Base-by-base conservation (phyloP, 2,113 vertebrate species). In the Hiodon tergisus region DNA sequence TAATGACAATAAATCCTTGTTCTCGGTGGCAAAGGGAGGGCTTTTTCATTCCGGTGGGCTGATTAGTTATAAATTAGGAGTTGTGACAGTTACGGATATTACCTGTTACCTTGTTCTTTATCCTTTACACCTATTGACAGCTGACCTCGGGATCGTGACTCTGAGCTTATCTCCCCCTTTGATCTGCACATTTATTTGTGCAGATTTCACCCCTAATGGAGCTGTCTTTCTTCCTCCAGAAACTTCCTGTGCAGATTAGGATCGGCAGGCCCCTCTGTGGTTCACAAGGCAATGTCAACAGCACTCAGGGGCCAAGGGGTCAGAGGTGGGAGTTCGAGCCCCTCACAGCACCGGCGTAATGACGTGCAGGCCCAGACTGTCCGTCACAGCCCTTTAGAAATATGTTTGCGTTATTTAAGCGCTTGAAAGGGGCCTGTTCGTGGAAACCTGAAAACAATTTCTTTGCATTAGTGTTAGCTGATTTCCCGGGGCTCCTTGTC, bases 391-490 rank as follows among this genome's bases (percentile, higher is more conserved):
- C 74, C 60, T 68, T 17, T 71, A 73, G 46, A 72, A 83, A 79
- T 71, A 69, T 73, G 79, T 74, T 58, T 70, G 59, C 60, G 58
- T 73, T 86, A 83, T 86, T 86, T 85, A 88, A 86, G 84, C 76
- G 81, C 75, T 86, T 87, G 84, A 88, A 88, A 89, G 89, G 86
- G 86, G 86, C 86, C 83, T 81, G 88, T 85, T 88, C 70, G 83
- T 69, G 73, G 72, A 86, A 89, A 90, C 87, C 88, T 90, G 89
- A 89, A 89, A 90, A 87, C 89, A 88, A 89, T 89, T 89, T 88
- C 78, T 86, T 81, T 83, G 85, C 83, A 86, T 89, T 86, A 82
- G 83, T 87, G 82, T 82, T 81, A 80, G 81, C 78, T 87, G 88
- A 90, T 89, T 90, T 89, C 87, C 86, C 86, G 8, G 61, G 87